Evolutionary conservation across 2,113 vertebrate species (phyloP).

Genomic region (Triplophysa siluroides): DNA sequence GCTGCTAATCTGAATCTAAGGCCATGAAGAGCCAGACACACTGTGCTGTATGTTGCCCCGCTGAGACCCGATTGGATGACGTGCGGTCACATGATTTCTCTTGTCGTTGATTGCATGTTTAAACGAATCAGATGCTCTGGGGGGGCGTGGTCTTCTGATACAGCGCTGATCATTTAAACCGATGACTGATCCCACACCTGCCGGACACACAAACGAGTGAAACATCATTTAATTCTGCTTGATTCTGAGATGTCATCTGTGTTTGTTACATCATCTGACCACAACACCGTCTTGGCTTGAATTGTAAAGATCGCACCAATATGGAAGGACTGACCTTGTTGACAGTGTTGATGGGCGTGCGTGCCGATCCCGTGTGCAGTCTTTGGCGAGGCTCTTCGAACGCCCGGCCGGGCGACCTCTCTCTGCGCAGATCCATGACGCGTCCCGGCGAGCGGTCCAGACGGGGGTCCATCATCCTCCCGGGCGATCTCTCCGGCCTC

Average conservation of each 20-base stretch:
- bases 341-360: conserved; percentile 93
- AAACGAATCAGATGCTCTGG: conserved; percentile 6
- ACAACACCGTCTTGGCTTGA: too few relatives aligned
- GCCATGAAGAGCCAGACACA: conserved; percentile 30
- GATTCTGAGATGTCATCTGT: neutral
- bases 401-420: conserved; percentile 86
- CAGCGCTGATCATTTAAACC: conserved; percentile 77
- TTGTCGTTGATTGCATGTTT: neutral
- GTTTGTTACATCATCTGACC: too few relatives aligned
- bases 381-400: conserved; percentile 88
- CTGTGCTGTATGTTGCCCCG: conserved; percentile 48
- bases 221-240: too few relatives aligned
- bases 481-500: conserved; percentile 79
- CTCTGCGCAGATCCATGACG: conserved; percentile 87
- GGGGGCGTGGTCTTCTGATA: conserved; percentile 30
- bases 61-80: neutral
- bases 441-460: conserved; percentile 71
- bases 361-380: conserved; percentile 84
- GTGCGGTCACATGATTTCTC: conserved; percentile 31
- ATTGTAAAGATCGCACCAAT: too few relatives aligned
- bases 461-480: conserved; percentile 85
- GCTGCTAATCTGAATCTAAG: conserved; percentile 38
- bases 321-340: conserved; percentile 39
- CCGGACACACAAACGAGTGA: neutral
- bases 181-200: conserved; percentile 91